Conservation (phyloP, 1,140 invertebrate genomes). For the Gonatopus flavifemur region DNA sequence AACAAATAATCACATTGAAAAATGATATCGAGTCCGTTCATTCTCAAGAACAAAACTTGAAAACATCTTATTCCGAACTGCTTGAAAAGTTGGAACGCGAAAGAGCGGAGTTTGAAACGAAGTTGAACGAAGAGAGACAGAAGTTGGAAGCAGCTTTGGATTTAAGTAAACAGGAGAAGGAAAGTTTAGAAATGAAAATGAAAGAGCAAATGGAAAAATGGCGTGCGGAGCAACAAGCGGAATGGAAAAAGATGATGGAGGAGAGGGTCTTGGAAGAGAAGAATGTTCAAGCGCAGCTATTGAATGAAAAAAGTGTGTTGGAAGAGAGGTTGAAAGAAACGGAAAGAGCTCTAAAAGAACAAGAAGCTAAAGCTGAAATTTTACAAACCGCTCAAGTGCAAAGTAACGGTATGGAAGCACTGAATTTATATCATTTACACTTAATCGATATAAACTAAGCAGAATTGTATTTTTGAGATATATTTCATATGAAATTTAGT, state of each 20-base stretch:
- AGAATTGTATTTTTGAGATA: constrained; percentile 1
- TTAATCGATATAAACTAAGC: no score
- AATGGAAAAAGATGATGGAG: constrained; percentile 47
- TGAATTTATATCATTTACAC: constrained; percentile 1
- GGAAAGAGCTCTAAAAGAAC: constrained; percentile 54
- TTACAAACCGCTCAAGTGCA: constrained; percentile 18
- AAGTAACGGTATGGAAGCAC: constrained; percentile 18
- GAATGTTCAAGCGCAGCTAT: constrained; percentile 53
- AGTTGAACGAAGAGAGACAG: constrained; percentile 54
- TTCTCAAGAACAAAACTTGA: constrained; percentile 51
- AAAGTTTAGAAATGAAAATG: constrained; percentile 51
- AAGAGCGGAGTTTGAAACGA: constrained; percentile 55
- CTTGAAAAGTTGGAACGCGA: constrained; percentile 55
- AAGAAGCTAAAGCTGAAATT: constrained; percentile 42
- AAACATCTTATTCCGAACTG: constrained; percentile 56
- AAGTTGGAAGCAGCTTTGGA: constrained; percentile 58
- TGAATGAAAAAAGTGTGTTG: constrained; percentile 44
- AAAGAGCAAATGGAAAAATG: constrained; percentile 55
- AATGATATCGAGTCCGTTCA: constrained; percentile 56
- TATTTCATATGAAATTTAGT: not conserved
- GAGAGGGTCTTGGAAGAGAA: constrained; percentile 57
- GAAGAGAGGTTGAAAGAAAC: constrained; percentile 53
- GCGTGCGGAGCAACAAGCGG: constrained; percentile 43
- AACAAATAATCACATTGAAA: constrained; percentile 51
- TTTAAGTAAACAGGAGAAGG: constrained; percentile 53